Evolutionary conservation across 2,113 vertebrate genomes (phyloP), one percentile per base, ranked within the genome.

Genomic region (Muntiacus reevesi): DNA sequence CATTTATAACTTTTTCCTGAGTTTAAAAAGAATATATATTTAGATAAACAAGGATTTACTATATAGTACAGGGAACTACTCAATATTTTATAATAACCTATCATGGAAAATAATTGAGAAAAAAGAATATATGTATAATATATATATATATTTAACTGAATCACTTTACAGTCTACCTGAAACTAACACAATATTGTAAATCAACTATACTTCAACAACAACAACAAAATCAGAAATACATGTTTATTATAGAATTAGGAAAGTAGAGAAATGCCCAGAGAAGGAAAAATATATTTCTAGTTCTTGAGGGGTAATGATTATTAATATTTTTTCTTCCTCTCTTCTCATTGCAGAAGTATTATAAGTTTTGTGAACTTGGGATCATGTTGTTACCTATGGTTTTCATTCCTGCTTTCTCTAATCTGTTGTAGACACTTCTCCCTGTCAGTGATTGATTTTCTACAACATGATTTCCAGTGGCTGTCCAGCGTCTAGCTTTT

Each of bases 241-340:
- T 87, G 55, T 87, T 93, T 64, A 19, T 89, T 87, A 15, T 90
- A 84, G 87, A 91, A 81, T 89, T 87, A 93, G 71, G 45, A 93
- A 76, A 76, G 54, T 43, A 92, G 57, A 86, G 55, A 85, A 92
- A 60, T 43, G 36, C 47, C 83, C 74, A 47, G 43, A 59, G 45
- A 86, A 74, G 9, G 19, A 82, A 87, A 43, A 71, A 87, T 43
- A n/a, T 76, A 78, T 89, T 88, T 92, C 52, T 84, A 89, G 55
- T 90, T 84, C 64, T 50, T 36, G 30, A 96, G 28, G 43, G 82
- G 8, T 87, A 78, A 94, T 84, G 57, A 55, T 15, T 67, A 2
- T 40, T 84, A 52, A 30, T 45, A 25, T 79, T 95, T 95, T 96
- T 92, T 54, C 47, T 90, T 47, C 13, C 40, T 90, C 43, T 71